A percentile compares a stretch with the other conserved stretches of the same genome.
Evolutionary conservation across 2,888 invertebrate genomes (phyloP).

Genomic region (Papilio demoleus): DNA sequence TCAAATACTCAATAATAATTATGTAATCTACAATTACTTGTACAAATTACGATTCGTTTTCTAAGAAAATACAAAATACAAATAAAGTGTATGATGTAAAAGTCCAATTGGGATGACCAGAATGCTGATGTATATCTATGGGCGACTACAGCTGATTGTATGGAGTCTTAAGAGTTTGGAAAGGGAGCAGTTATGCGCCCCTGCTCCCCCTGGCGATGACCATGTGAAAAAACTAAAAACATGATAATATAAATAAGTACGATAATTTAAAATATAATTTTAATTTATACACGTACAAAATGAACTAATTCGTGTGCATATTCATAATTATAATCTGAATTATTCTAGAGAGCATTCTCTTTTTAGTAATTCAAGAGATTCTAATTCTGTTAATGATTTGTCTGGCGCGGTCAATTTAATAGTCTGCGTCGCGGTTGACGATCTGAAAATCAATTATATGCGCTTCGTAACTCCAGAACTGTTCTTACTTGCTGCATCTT

Average conservation of each 20-base stretch:
- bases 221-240: too few relatives aligned
- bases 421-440: slow-evolving; percentile 43
- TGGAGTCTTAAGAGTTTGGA: too few relatives aligned
- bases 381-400: slow-evolving; percentile 9
- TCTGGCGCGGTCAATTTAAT: slow-evolving; percentile 45
- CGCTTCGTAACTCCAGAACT: slow-evolving; percentile 46
- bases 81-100: too few relatives aligned
- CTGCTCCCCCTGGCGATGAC: too few relatives aligned
- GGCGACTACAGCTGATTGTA: too few relatives aligned
- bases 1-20: slow-evolving; percentile 18
- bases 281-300: too few relatives aligned
- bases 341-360: background rate
- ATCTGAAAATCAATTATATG: slow-evolving; percentile 46
- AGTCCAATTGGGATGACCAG: too few relatives aligned
- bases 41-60: slow-evolving; percentile 23
- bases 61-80: background rate
- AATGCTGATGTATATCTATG: too few relatives aligned
- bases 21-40: slow-evolving; percentile 16
- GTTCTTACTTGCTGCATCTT: slow-evolving; percentile 44
- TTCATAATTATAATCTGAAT: background rate
- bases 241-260: too few relatives aligned
- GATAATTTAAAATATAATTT: too few relatives aligned
- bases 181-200: too few relatives aligned
- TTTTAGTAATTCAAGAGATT: slow-evolving; percentile 19
- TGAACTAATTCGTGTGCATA: too few relatives aligned